Base-by-base conservation (phyloP, 2,797 vertebrate species). In the Pyrocephalus nanus region DNA sequence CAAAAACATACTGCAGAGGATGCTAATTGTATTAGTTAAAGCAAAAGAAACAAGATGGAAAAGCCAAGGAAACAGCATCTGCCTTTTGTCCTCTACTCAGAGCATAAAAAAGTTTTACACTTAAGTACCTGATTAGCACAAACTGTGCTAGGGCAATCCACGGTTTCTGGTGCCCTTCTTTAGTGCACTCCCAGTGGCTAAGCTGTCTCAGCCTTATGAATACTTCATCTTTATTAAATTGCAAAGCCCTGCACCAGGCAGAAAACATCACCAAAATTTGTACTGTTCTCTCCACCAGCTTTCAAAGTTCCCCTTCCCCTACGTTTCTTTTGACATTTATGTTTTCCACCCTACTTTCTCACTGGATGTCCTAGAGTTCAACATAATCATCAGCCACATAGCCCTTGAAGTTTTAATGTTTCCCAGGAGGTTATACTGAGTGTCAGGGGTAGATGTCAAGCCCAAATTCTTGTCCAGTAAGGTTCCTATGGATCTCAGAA, bases 351-450 rank as follows among this genome's bases (percentile, higher is more conserved):
- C 61, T 77, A 15, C 67, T 80, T 55, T 84, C 62, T 95, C 67
- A 36, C 76, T 95, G 70, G 25, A 90, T 91, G 60, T 91, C 82
- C 80, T 77, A 74, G 69, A 76, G 71, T 82, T 90, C 69, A 82
- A 57, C 27, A 4, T 86, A 54, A 87, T 90, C 91, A 86, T 74
- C 80, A 91, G 74, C 88, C 94, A 94, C 83, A 79, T 88, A 94
- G 60, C 77, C 64, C 91, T 93, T 92, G 85, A 94, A 96, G 90
- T 94, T 90, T 65, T 90, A 86, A 69, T 95, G 74, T 92, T 93
- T 93, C 92, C 88, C 77, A 90, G 92, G 70, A 95, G 55, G 66
- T 84, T 95, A 64, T 92, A 88, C 84, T 92, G 88, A 90, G 85
- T 84, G 55, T 86, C 34, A 57, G 76, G 82, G 58, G 48, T 86